A percentile compares a stretch with the other conserved stretches of the same genome.
These are phyloP conservation scores for Ameiurus melas DNA, from an alignment of 2,113 vertebrate genomes.

Conservation along the genomic window DNA sequence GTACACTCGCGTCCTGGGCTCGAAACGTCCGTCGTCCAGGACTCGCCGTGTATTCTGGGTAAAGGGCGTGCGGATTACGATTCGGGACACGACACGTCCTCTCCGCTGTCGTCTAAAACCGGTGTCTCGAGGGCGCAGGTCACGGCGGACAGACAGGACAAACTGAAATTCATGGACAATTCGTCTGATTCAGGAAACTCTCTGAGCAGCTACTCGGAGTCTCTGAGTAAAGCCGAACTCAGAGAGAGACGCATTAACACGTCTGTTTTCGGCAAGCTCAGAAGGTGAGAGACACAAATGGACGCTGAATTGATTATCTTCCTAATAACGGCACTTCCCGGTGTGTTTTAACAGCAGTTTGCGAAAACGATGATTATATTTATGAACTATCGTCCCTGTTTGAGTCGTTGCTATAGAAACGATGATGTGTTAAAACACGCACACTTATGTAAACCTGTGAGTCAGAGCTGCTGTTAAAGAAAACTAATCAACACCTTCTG, in stretches of 20 bases:
- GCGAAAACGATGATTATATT: not conserved
- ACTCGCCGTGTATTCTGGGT: conserved; percentile 68
- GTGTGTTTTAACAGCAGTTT: not conserved
- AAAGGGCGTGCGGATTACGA: conserved; percentile 87
- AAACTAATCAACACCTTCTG: not conserved
- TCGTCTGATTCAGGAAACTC: conserved; percentile 96
- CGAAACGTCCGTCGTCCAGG: conserved; percentile 75
- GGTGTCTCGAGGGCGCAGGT: conserved; percentile 78
- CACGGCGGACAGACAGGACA: conserved; percentile 74
- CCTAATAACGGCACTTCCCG: not conserved
- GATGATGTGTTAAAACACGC: not conserved
- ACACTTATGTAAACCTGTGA: too few relatives aligned
- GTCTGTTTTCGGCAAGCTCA: conserved; percentile 56
- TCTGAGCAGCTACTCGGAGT: conserved; percentile 86
- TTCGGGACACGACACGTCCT: conserved; percentile 96
- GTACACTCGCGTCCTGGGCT: conserved; percentile 77
- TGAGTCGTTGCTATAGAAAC: not conserved
- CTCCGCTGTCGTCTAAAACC: conserved; percentile 88
- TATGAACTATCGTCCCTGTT: not conserved
- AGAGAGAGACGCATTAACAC: conserved; percentile 71
- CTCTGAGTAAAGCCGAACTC: conserved; percentile 78
- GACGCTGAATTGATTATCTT: not conserved
- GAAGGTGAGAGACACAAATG: conserved; percentile 59
- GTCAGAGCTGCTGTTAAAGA: not conserved
- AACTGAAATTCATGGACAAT: conserved; percentile 77